Evolutionary conservation across 2,888 invertebrate genomes (phyloP), one percentile per base, ranked within the genome.

Genomic region (Anthoptus insignis): DNA sequence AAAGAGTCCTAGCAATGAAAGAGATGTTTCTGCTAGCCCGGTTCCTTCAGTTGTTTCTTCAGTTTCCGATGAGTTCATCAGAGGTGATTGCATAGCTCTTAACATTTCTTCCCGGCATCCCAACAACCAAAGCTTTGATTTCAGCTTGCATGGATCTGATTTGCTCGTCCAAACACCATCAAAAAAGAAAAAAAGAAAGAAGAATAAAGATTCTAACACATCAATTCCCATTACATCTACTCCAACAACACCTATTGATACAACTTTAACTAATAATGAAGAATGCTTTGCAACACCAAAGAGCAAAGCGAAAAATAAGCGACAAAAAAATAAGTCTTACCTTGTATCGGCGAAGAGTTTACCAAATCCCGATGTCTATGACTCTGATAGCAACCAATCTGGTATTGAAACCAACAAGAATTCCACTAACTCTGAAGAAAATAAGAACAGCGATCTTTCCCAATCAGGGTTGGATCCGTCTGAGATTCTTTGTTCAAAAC

Each of bases 381-480:
- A 94, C 76, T 95, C 94, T 47, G 95, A 95, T 73, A 95, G 95
- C 72, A 91, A 91, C 70, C 89, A 90, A 53, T 90, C 88, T 27
- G 73, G 74, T 1, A 75, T 80, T 64, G 85, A 86, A 4, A 67
- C 73, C 29, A 84, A 79, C 53, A 88, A 84, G 70, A 80, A 49
- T 47, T 9, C 73, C 37, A 74, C 74, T 52, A 79, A 75, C 45
- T 81, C 69, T 79, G 94, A 81, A 67, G 87, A 79, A 70, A 91
- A 81, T 76, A 93, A 78, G 80, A 88, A 84, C 73, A 73, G 93
- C 29, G 95, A 95, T 84, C 91, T 95, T 6, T 94, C 94, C 68
- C 93, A 93, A 78, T 94, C 94, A 45, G 95, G 95, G 73, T 95
- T 94, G 3, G 89, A 83, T 69, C 80, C 84, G 59, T 82, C 87